These are phyloP conservation scores for Tipula unca DNA, from an alignment of 2,888 invertebrate species.

Conservation along the genomic window DNA sequence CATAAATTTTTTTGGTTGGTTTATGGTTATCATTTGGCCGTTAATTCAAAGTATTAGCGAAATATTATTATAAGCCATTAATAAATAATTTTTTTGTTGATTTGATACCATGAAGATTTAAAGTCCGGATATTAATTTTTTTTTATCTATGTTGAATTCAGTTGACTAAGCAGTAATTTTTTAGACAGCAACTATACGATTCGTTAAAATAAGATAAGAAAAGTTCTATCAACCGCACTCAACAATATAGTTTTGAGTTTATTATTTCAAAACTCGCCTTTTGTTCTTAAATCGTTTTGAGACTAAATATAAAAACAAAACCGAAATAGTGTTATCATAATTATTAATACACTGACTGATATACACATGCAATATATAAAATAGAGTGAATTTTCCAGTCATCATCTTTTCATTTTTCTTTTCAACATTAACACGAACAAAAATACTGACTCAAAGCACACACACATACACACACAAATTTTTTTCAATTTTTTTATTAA, in stretches of 20 bases:
- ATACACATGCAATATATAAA: neutral
- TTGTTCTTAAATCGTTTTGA: neutral
- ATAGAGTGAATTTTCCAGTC: neutral
- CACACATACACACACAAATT: neutral
- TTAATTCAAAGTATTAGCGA: neutral
- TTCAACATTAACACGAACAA: neutral
- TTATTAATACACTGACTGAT: neutral
- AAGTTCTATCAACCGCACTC: no score
- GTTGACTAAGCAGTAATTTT: no score
- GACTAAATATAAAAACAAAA: neutral
- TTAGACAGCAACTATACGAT: no score
- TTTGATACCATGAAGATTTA: neutral
- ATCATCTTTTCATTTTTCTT: neutral
- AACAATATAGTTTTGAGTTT: no score
- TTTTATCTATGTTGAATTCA: neutral
- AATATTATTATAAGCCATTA: neutral
- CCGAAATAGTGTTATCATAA: neutral
- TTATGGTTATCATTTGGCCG: neutral
- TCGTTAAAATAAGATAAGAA: neutral
- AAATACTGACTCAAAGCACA: neutral
- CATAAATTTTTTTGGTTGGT: neutral
- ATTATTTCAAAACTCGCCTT: no score
- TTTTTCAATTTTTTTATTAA: neutral
- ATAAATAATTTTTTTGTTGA: neutral
- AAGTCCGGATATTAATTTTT: neutral